Conservation (phyloP, 64 coral and sea anemone species). For the Stichodactyla mertensii region DNA sequence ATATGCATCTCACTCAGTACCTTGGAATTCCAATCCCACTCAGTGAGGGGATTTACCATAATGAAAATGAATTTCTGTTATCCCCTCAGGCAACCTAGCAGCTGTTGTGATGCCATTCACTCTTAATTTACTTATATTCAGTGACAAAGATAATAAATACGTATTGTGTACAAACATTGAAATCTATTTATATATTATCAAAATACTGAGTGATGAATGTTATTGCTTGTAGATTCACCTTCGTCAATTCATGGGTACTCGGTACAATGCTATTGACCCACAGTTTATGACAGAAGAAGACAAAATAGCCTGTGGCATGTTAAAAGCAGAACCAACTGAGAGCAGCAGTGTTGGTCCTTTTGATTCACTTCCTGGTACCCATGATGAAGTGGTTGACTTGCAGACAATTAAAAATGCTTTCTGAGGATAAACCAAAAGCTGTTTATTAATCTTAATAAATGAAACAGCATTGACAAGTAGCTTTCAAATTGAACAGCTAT, state of each 20-base stretch:
- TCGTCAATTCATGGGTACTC: conserved; percentile 82
- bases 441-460: too few relatives aligned
- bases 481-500: neutral
- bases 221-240: conserved; percentile 71
- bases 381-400: conserved; percentile 9
- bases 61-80: too few relatives aligned
- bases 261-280: conserved; percentile 81
- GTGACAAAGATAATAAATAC: too few relatives aligned
- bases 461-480: neutral
- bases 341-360: neutral
- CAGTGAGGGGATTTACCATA: too few relatives aligned
- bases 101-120: too few relatives aligned
- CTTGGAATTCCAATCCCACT: too few relatives aligned
- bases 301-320: conserved; percentile 65
- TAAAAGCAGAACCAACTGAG: conserved; percentile 1
- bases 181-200: neutral
- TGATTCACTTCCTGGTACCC: neutral
- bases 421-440: too few relatives aligned
- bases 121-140: too few relatives aligned
- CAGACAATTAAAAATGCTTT: neutral
- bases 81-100: too few relatives aligned
- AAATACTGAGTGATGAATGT: neutral
- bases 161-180: neutral
- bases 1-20: too few relatives aligned
- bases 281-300: conserved; percentile 81